Percentiles rank a stretch among this genome's conserved stretches.
Evolutionary conservation across 37 sponge, comb jelly and placozoan genomes (phyloP).

Genomic region (Theonella swinhoei): DNA sequence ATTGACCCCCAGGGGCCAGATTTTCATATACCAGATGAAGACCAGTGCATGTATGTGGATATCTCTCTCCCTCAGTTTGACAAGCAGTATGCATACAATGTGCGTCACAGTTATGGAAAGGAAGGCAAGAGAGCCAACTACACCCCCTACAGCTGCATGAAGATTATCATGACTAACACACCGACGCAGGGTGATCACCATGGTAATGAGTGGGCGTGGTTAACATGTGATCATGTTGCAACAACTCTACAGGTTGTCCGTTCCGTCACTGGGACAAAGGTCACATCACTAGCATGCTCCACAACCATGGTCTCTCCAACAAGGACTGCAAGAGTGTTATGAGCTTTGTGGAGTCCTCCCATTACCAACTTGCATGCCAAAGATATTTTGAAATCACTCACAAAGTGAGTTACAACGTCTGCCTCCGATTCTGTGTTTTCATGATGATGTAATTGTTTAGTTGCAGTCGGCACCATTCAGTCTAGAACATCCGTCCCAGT

Average conservation of each 20-base stretch:
- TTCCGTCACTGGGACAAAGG: slow-evolving; percentile 87
- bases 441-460: not conserved
- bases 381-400: slow-evolving; percentile 85
- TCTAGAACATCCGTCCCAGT: slow-evolving; percentile 91
- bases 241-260: slow-evolving; percentile 78
- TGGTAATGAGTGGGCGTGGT: slow-evolving; percentile 43
- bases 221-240: not conserved
- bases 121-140: slow-evolving; percentile 95
- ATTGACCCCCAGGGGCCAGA: too few species aligned
- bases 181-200: slow-evolving; percentile 90
- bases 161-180: slow-evolving; percentile 87
- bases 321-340: slow-evolving; percentile 43
- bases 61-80: slow-evolving; percentile 71
- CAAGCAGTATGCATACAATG: slow-evolving; percentile 93
- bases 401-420: slow-evolving; percentile 29
- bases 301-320: slow-evolving; percentile 53
- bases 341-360: slow-evolving; percentile 60
- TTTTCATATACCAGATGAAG: too few species aligned
- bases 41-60: too few species aligned
- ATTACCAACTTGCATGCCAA: slow-evolving; percentile 94
- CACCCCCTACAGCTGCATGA: slow-evolving; percentile 94
- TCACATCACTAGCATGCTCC: slow-evolving; percentile 56
- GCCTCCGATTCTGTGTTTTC: not conserved
- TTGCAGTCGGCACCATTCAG: slow-evolving; percentile 51
- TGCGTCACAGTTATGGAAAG: slow-evolving; percentile 91